A percentile compares a stretch with the other conserved stretches of the same genome.
Evolutionary conservation across 2,113 vertebrate genomes (phyloP).

Genomic region (Aleadryas rufinucha): DNA sequence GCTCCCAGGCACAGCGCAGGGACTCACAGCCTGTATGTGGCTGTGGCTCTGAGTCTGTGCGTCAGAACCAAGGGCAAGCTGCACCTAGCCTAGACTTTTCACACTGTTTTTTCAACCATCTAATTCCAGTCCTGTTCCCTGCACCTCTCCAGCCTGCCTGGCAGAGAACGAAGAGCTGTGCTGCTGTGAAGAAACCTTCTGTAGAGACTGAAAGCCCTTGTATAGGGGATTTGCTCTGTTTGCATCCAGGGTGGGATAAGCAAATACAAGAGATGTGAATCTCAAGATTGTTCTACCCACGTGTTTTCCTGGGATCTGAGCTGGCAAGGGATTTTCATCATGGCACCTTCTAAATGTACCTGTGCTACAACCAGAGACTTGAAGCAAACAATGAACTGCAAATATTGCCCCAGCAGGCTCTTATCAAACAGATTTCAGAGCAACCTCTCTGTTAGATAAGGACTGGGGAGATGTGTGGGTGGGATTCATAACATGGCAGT

Average conservation of each 20-base stretch:
- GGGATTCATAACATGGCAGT: not conserved
- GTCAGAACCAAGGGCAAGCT: not conserved
- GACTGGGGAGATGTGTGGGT: not conserved
- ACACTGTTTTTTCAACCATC: not conserved
- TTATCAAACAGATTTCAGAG: not conserved
- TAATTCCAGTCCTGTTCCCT: not conserved
- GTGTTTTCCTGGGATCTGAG: not conserved
- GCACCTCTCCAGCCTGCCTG: not conserved
- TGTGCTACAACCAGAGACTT: not conserved
- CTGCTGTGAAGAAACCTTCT: not conserved
- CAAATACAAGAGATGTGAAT: not conserved
- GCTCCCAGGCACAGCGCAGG: not conserved
- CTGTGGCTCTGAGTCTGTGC: fast-evolving
- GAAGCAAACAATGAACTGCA: not conserved
- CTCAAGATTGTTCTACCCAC: not conserved
- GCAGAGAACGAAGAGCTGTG: not conserved
- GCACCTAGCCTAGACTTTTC: not conserved
- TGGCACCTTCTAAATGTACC: not conserved
- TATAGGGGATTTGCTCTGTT: not conserved
- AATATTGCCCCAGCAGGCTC: not conserved
- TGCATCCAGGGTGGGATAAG: not conserved
- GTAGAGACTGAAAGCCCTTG: not conserved
- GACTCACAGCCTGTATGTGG: fast-evolving
- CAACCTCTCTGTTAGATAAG: not conserved
- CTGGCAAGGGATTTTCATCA: not conserved